Conservation (phyloP, 2,113 vertebrate genomes). For the Baryphthengus martii region DNA sequence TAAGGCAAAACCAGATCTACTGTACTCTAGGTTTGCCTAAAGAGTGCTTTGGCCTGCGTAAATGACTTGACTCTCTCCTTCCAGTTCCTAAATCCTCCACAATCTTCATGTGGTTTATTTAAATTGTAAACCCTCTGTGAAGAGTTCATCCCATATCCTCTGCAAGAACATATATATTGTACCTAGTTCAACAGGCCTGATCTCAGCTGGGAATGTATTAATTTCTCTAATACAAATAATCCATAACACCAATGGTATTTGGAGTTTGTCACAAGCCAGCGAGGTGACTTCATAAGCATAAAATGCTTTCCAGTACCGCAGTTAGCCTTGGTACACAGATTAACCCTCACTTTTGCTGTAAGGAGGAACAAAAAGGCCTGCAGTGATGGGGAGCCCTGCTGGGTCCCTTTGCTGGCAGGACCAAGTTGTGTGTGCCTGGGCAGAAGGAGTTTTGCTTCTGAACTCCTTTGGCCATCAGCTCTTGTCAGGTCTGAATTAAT, state of each 20-base stretch:
- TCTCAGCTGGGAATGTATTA: background rate
- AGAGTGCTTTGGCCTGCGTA: background rate
- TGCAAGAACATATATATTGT: background rate
- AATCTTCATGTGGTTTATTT: background rate
- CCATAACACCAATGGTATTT: background rate
- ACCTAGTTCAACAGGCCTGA: background rate
- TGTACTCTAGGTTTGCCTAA: background rate
- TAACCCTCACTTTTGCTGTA: background rate
- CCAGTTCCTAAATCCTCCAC: background rate
- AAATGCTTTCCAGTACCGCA: fast-evolving
- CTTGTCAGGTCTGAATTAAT: background rate
- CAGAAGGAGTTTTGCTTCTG: background rate
- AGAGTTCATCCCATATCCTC: background rate
- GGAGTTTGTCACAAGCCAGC: background rate
- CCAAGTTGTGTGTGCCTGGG: background rate
- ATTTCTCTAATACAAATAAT: background rate
- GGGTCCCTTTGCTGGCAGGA: background rate
- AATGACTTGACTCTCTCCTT: background rate
- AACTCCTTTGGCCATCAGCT: background rate
- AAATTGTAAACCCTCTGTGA: background rate
- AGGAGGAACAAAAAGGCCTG: background rate
- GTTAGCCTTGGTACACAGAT: background rate
- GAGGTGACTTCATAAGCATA: background rate
- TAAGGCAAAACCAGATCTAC: background rate
- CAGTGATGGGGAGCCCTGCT: background rate